Percentiles rank a stretch among this genome's conserved stretches.
phyloP scores from a whole-genome alignment of 2,888 invertebrate species.

The Nineta flava region DNA sequence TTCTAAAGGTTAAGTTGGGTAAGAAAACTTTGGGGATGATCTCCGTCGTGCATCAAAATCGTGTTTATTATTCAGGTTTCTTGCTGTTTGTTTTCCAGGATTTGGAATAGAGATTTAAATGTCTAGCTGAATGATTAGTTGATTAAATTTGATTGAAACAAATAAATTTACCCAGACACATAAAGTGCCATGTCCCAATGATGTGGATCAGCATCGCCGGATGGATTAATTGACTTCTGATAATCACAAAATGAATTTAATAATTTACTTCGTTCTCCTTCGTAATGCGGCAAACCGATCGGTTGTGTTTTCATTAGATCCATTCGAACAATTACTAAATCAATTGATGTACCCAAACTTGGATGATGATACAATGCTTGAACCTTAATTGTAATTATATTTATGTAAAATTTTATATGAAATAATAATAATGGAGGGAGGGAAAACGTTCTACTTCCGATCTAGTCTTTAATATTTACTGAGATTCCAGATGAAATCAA shows the following conservation, averaged over 20 bases:
- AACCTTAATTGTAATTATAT: slow-evolving; percentile 30
- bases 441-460: no score
- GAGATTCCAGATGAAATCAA: no score
- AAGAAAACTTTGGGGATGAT: no score
- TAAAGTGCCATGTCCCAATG: slow-evolving; percentile 73
- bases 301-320: slow-evolving; percentile 56
- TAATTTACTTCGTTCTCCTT: slow-evolving; percentile 47
- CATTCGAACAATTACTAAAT: slow-evolving; percentile 50
- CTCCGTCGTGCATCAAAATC: no score
- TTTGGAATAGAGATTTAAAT: no score
- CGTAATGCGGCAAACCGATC: slow-evolving; percentile 38
- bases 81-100: no score
- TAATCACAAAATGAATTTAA: slow-evolving; percentile 64
- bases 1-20: no score
- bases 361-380: slow-evolving; percentile 68
- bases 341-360: slow-evolving; percentile 46
- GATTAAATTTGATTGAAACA: background rate
- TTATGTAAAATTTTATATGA: background rate
- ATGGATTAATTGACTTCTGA: slow-evolving; percentile 45
- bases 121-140: no score
- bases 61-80: no score
- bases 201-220: slow-evolving; percentile 46
- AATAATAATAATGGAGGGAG: background rate
- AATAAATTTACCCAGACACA: slow-evolving; percentile 39
- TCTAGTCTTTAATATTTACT: no score